Percentiles rank a stretch among this genome's conserved stretches.
Conservation (phyloP, 1,140 invertebrate species). For the Tetramorium simillimum region DNA sequence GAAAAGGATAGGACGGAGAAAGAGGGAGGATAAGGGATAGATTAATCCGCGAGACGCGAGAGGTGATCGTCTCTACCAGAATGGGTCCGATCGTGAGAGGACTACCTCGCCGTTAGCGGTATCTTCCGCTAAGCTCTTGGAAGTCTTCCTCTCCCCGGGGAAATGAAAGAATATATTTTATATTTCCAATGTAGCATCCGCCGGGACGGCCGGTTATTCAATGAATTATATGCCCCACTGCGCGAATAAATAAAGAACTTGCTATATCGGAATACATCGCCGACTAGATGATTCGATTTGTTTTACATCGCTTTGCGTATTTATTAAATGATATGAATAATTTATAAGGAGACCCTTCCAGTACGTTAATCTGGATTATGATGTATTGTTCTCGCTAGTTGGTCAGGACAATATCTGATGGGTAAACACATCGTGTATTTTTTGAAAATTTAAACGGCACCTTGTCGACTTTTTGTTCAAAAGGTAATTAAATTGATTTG, state of each 20-base stretch:
- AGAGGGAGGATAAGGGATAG: constrained; percentile 26
- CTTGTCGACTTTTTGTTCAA: background rate
- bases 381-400: background rate
- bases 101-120: constrained; percentile 56
- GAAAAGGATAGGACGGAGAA: background rate
- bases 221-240: constrained; percentile 37
- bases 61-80: constrained; percentile 61
- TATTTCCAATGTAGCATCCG: constrained; percentile 38
- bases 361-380: constrained; percentile 7
- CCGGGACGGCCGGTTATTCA: constrained; percentile 35
- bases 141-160: constrained; percentile 49
- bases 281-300: constrained; percentile 48
- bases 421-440: background rate
- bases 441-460: background rate
- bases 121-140: constrained; percentile 8
- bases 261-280: constrained; percentile 31
- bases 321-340: constrained; percentile 42
- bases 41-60: constrained; percentile 64
- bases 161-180: constrained; percentile 72
- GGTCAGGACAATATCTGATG: background rate
- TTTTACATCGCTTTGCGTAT: constrained; percentile 37
- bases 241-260: constrained; percentile 52
- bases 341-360: background rate
- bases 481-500: background rate
- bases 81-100: constrained; percentile 70